Evolutionary conservation across 2,888 invertebrate species (phyloP).

Genomic region (Chrysolina oricalcia): DNA sequence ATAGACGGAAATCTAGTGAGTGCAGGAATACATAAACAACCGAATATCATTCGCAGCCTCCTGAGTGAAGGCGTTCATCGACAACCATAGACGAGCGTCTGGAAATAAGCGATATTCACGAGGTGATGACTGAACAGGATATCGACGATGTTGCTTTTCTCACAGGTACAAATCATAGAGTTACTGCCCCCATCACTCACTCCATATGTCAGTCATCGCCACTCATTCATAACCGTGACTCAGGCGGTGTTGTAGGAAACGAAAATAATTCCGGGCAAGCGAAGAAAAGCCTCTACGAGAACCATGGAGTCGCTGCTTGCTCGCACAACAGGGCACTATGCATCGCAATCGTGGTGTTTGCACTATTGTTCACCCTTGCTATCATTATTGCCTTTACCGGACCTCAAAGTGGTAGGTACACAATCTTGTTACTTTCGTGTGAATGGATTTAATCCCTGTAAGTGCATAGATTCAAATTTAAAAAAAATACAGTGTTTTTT

Average conservation of each 20-base stretch:
- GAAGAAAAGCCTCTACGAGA: constrained; percentile 81
- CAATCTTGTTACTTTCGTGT: not conserved
- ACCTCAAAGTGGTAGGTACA: constrained; percentile 83
- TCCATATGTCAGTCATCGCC: constrained; percentile 66
- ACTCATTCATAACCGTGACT: constrained; percentile 70
- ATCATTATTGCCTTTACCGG: constrained; percentile 93
- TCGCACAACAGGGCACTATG: constrained; percentile 89
- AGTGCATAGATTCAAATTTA: no score
- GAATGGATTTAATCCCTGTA: no score
- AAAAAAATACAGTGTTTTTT: no score
- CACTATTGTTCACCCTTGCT: constrained; percentile 86
- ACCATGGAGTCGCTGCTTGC: constrained; percentile 88
- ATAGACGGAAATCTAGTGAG: constrained; percentile 42
- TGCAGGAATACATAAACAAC: constrained; percentile 43
- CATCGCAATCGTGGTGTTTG: constrained; percentile 85
- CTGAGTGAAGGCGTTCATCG: constrained; percentile 26
- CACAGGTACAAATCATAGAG: constrained; percentile 75
- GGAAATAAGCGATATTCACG: constrained; percentile 51
- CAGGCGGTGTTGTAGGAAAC: constrained; percentile 74
- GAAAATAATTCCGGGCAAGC: constrained; percentile 78
- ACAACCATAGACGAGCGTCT: constrained; percentile 31
- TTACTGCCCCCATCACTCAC: constrained; percentile 64
- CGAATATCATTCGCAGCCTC: constrained; percentile 31
- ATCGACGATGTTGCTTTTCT: constrained; percentile 94
- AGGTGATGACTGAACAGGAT: constrained; percentile 91